Evolutionary conservation across 2,113 vertebrate species (phyloP).

Genomic region (Lepus timidus): DNA sequence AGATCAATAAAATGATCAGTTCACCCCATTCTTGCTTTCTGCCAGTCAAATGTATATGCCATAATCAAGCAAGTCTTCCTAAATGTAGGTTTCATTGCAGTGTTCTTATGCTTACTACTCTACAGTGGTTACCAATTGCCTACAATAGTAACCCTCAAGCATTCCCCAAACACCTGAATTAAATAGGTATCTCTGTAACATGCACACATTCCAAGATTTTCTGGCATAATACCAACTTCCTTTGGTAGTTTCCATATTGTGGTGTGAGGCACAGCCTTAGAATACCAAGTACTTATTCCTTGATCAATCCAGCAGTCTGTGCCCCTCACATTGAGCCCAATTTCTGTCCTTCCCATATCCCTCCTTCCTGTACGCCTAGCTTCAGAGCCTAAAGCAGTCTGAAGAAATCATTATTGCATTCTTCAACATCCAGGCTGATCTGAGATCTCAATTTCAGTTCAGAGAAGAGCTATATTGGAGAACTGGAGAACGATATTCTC

Average conservation of each 20-base stretch:
- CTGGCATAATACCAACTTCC: not conserved
- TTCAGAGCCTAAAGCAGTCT: not conserved
- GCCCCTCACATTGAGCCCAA: not conserved
- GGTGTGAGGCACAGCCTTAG: not conserved
- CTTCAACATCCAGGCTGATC: not conserved
- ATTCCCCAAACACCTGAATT: not conserved
- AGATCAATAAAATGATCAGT: not conserved
- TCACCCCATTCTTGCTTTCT: not conserved
- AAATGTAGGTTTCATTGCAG: not conserved
- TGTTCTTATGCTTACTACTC: not conserved
- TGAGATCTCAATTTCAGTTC: constrained; percentile 39
- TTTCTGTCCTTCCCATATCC: not conserved
- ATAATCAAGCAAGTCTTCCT: not conserved
- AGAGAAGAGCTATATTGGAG: not conserved
- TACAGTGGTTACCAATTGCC: not conserved
- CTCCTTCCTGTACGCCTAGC: not conserved
- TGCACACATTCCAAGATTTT: not conserved
- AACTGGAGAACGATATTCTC: not conserved
- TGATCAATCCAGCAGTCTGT: not conserved
- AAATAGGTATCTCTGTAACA: not conserved
- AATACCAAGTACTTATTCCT: not conserved
- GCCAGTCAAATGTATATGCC: not conserved
- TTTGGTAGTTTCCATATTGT: not conserved
- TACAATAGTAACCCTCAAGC: not conserved
- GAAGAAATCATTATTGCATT: not conserved